phyloP scores from a whole-genome alignment of 2,113 vertebrate genomes.

The Hassar affinis region DNA sequence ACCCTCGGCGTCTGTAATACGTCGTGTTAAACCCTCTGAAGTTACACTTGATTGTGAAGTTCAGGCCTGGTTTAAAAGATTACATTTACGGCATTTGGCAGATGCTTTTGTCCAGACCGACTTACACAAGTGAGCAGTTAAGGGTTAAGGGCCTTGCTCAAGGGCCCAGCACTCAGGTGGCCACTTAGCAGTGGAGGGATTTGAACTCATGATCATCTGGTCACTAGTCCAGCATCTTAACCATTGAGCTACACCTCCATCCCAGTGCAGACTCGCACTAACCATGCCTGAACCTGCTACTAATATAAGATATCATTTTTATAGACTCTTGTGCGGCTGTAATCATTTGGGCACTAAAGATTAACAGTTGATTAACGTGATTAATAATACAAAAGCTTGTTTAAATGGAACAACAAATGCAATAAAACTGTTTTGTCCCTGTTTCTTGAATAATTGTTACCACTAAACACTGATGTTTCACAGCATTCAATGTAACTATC shows the following conservation, averaged over 20 bases:
- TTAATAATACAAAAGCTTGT: neutral
- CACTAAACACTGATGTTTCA: neutral
- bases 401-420: neutral
- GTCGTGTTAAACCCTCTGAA: constrained; percentile 72
- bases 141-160: too few relatives aligned
- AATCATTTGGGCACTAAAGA: neutral
- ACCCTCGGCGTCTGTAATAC: constrained; percentile 78
- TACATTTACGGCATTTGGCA: too few relatives aligned
- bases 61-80: constrained; percentile 51
- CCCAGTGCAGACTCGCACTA: neutral
- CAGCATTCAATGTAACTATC: neutral
- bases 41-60: constrained; percentile 64
- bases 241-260: too few relatives aligned
- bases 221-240: too few relatives aligned
- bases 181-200: too few relatives aligned
- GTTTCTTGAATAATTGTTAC: neutral
- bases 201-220: too few relatives aligned
- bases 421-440: neutral
- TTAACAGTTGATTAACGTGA: neutral
- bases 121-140: too few relatives aligned
- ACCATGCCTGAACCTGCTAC: too few relatives aligned
- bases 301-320: neutral
- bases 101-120: too few relatives aligned
- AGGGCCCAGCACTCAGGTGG: too few relatives aligned
- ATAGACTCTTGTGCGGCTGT: neutral